Base-by-base conservation (phyloP, 2,113 vertebrate species). In the Myiagra hebetior region DNA sequence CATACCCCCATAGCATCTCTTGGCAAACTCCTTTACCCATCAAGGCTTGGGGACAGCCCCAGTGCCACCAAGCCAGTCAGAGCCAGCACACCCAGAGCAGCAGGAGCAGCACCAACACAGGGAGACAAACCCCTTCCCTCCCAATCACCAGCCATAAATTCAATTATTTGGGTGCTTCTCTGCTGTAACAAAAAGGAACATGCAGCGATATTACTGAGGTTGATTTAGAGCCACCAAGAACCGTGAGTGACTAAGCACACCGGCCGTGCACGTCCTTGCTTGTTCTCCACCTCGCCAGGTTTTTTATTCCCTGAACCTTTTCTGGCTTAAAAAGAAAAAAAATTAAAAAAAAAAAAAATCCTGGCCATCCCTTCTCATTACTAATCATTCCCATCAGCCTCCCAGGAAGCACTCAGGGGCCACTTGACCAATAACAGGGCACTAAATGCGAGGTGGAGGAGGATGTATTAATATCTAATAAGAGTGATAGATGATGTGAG, bases 391-490 rank as follows among this genome's bases (percentile, higher is more conserved):
- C 14, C 31, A 88, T 92, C 86, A 68, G 9, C 85, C 72, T 88
- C 77, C 82, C 84, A 87, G 93, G 44, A 96, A 96, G 91, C 57
- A 67, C 68, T 95, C 92, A 56, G 93, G 87, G 93, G 60, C 91
- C 85, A 76, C 97, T 96, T 95, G 76, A 63, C 92, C 96, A 95
- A 97, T 95, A 97, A 88, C 88, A 90, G 68, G 85, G 64, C 79
- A 92, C 31, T 56, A 79, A 83, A 55, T 13, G 41, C 63, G 37
- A 56, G 85, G 77, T 5, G 8, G 80, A 95, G 83, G 84, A 96
- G 84, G 91, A 75, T 35, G 72, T 56, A 94, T 97, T 97, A 97
- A 95, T 97, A 87, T 91, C 95, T 91, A 97, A 96, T 97, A 68
- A 28, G 94, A 89, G 92, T 94, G 97, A 97, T 80, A 91, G 95